Base-by-base conservation (phyloP, 2,888 invertebrate species). In the Cancer borealis region DNA sequence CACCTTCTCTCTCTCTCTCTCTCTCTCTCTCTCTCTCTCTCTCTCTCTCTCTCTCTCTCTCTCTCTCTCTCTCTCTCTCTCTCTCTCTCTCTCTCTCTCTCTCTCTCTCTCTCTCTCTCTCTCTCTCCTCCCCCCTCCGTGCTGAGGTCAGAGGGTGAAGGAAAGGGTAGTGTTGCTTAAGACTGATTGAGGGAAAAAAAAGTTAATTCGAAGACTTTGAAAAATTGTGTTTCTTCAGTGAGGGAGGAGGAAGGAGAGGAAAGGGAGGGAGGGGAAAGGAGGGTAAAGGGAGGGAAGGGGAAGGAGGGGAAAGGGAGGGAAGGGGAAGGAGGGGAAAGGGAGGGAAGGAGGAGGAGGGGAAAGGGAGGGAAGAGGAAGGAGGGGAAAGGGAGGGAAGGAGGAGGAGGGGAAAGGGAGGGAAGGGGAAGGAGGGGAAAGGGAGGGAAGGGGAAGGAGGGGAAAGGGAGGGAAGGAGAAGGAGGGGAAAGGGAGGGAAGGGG, bases 131-230 rank as follows among this genome's bases (percentile, higher is more conserved):
- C n/a, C n/a, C n/a, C 66, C 17, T 21, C 66, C 2, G n/a, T 21
- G n/a, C n/a, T 39, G 45, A 39, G 66, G 66, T 66, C 66, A 66
- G n/a, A 66, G 66, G 54, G 66, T 21, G n/a, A 66, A 21, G n/a
- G n/a, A 5, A 66, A n/a, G 66, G 66, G 66, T 66, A 66, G 66
- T 45, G 30, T 39, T 46, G 30, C 39, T 5, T 30, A 5, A 12
- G 88, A 88, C 17, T 46, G 88, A 88, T 39, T 46, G 21, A 88
- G 39, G 46, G 45, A 88, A 46, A 88, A 39, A 39, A 88, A 46
- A 88, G 66, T 66, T 66, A 66, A 66, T 66, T 66, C 66, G n/a
- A n/a, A 66, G 66, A 66, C 6, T 66, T 66, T n/a, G 66, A 14
- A n/a, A 66, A 66, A n/a, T 66, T 66, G 21, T 17, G 66, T n/a